A percentile compares a stretch with the other conserved stretches of the same genome.
These are phyloP conservation scores for Lamellibrachia columna DNA, from an alignment of 2,888 invertebrate species.

Conservation along the genomic window DNA sequence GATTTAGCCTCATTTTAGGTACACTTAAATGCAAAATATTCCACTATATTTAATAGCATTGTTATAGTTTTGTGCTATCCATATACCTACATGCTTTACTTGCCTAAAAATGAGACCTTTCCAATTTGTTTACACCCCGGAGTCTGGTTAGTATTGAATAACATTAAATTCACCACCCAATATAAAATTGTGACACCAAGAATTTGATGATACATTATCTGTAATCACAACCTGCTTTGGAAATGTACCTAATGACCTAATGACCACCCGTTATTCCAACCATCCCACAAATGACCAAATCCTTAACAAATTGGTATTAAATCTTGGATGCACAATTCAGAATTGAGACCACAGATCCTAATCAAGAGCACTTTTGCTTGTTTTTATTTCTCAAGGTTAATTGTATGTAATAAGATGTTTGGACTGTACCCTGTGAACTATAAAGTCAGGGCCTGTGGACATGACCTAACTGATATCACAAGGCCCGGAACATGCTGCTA, in stretches of 20 bases:
- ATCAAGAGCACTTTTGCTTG: background rate
- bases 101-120: background rate
- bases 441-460: background rate
- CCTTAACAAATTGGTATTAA: background rate
- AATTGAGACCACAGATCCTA: background rate
- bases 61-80: no score
- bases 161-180: background rate
- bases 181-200: background rate
- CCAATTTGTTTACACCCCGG: background rate
- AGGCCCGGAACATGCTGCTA: background rate
- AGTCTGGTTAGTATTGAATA: background rate
- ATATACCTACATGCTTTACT: background rate
- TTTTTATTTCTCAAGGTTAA: background rate
- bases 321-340: background rate
- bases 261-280: background rate
- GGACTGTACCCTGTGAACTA: background rate
- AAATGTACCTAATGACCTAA: background rate
- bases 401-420: no score
- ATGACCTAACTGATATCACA: background rate
- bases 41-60: background rate
- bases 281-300: background rate
- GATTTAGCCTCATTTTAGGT: background rate
- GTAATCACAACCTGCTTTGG: background rate
- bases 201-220: no score
- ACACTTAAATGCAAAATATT: background rate